Conservation (phyloP, 2,888 invertebrate genomes). For the Automeris io region DNA sequence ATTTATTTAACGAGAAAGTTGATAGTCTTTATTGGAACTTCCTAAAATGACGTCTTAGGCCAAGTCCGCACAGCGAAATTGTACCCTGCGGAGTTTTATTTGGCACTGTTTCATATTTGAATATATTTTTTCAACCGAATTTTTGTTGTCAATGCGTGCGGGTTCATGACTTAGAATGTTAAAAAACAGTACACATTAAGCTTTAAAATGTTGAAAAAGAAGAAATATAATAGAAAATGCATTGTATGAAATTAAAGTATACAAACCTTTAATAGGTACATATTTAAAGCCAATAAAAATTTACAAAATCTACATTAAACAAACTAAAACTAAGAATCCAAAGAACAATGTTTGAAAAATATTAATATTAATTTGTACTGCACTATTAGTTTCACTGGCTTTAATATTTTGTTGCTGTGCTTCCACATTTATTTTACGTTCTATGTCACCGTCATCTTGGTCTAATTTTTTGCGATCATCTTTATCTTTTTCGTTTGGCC, state of each 20-base stretch:
- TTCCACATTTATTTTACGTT: conserved; percentile 27
- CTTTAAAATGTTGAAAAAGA: not conserved
- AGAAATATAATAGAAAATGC: not conserved
- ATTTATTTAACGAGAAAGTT: too few species aligned
- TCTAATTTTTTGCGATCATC: conserved; percentile 16
- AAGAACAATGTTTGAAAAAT: conserved; percentile 23
- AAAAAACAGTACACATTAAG: too few species aligned
- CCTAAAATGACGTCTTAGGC: too few species aligned
- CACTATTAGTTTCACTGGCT: conserved; percentile 13
- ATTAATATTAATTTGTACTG: conserved; percentile 19
- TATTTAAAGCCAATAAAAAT: not conserved
- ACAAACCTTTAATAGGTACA: not conserved
- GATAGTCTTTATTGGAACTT: too few species aligned
- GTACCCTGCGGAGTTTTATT: too few species aligned
- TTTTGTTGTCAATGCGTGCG: too few species aligned
- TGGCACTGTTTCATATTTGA: too few species aligned
- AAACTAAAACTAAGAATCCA: conserved; percentile 26
- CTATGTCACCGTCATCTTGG: conserved; percentile 19
- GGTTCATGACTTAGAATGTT: too few species aligned
- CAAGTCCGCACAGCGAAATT: too few species aligned
- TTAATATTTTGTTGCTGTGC: conserved; percentile 22
- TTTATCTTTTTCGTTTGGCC: conserved; percentile 27
- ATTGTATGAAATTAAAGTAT: not conserved
- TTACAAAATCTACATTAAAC: conserved; percentile 9
- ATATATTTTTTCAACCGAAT: too few species aligned